phyloP scores from a whole-genome alignment of 2,888 invertebrate genomes.

The Halocaridina rubra region DNA sequence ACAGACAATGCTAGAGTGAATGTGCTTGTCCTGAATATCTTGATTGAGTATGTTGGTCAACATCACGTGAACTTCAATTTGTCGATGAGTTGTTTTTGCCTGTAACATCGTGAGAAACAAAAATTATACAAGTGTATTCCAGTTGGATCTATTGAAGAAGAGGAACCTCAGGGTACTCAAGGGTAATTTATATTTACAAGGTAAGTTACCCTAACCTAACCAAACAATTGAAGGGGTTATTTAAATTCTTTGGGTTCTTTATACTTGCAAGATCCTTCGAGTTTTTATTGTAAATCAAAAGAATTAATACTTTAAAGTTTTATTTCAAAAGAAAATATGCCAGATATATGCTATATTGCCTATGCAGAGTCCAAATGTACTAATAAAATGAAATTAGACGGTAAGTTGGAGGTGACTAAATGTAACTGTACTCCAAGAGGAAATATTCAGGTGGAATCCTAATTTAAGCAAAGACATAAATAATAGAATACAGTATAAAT shows the following conservation, averaged over 20 bases:
- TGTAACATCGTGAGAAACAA: background rate
- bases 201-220: background rate
- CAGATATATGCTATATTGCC: too few relatives aligned
- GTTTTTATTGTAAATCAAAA: too few relatives aligned
- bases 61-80: background rate
- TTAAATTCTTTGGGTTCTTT: background rate
- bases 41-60: background rate
- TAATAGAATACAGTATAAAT: too few relatives aligned
- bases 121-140: background rate
- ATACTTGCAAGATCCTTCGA: too few relatives aligned
- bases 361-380: too few relatives aligned
- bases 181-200: background rate
- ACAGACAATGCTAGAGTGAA: slow-evolving; percentile 29
- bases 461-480: background rate
- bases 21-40: background rate
- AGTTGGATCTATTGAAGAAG: background rate
- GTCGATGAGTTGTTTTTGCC: slow-evolving; percentile 50
- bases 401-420: too few relatives aligned
- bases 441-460: background rate
- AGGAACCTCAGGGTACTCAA: background rate
- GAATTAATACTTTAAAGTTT: too few relatives aligned
- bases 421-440: too few relatives aligned
- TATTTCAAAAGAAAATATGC: too few relatives aligned
- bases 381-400: too few relatives aligned
- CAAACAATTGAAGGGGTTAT: background rate